Percentiles rank a stretch among this genome's conserved stretches.
These are phyloP conservation scores for Hypomecis atomaria DNA, from an alignment of 2,888 invertebrate genomes.

Conservation along the genomic window DNA sequence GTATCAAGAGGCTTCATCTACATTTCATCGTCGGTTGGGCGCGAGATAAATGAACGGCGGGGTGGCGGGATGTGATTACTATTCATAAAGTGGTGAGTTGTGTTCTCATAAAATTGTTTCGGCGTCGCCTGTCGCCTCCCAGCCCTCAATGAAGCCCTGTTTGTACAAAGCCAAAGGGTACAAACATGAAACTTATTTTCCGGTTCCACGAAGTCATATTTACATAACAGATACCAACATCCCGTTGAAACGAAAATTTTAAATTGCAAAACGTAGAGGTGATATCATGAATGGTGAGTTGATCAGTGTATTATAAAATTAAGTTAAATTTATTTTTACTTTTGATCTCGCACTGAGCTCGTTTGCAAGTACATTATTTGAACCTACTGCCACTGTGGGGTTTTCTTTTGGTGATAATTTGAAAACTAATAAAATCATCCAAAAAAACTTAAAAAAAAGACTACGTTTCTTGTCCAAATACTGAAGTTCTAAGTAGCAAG, in stretches of 20 bases:
- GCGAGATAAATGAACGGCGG: conserved; percentile 67
- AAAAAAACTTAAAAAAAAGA: too few relatives aligned
- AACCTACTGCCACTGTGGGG: too few relatives aligned
- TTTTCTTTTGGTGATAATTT: too few relatives aligned
- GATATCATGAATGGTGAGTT: neutral
- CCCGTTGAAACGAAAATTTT: conserved; percentile 49
- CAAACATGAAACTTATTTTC: conserved; percentile 66
- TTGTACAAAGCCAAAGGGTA: conserved; percentile 56
- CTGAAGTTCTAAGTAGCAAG: neutral
- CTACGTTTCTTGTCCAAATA: too few relatives aligned
- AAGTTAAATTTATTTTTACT: too few relatives aligned
- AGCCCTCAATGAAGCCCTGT: conserved; percentile 44
- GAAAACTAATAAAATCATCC: too few relatives aligned
- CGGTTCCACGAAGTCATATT: conserved; percentile 63
- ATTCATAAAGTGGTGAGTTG: conserved; percentile 70
- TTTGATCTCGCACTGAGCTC: too few relatives aligned
- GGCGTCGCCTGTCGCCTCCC: conserved; percentile 39
- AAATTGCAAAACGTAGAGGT: conserved; percentile 29
- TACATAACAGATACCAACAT: conserved; percentile 61
- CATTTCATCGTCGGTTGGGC: conserved; percentile 69
- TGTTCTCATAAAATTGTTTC: conserved; percentile 61
- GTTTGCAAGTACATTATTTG: too few relatives aligned
- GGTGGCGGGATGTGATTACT: conserved; percentile 69
- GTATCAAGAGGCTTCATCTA: conserved; percentile 70
- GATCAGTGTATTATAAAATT: neutral